Conservation (phyloP, 2,888 invertebrate species). For the Ophion costatus region DNA sequence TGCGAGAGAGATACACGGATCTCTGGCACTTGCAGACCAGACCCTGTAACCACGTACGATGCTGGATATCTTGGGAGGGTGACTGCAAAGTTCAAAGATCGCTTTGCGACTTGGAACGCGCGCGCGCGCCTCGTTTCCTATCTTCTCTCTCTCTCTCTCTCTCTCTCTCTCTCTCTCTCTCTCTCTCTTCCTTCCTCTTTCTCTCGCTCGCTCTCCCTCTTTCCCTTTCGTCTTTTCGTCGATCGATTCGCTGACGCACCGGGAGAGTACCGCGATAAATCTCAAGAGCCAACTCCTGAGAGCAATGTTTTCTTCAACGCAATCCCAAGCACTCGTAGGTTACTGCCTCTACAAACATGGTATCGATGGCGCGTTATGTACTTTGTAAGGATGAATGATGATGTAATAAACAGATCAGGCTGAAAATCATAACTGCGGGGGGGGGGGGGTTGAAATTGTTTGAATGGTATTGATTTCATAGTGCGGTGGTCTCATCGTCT, state of each 20-base stretch:
- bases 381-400: constrained; percentile 51
- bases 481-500: not conserved
- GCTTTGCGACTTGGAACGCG: constrained; percentile 44
- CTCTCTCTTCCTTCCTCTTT: constrained; percentile 13
- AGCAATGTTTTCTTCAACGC: constrained; percentile 48
- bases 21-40: constrained; percentile 50
- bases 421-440: constrained; percentile 24
- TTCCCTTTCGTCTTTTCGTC: constrained; percentile 31
- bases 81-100: constrained; percentile 62
- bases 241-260: constrained; percentile 63
- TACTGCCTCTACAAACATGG: constrained; percentile 42
- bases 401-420: constrained; percentile 50
- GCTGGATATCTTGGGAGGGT: constrained; percentile 41
- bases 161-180: constrained; percentile 15
- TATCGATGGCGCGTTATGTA: constrained; percentile 23
- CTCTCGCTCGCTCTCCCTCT: not conserved
- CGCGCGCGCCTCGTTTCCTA: constrained; percentile 39
- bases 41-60: constrained; percentile 38
- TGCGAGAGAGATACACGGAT: constrained; percentile 29
- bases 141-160: constrained; percentile 16
- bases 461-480: constrained; percentile 40
- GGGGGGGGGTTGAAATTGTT: not conserved
- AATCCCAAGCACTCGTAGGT: constrained; percentile 23
- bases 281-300: constrained; percentile 45
- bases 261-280: constrained; percentile 53